A percentile compares a stretch with the other conserved stretches of the same genome.
These are phyloP conservation scores for Sisyra terminalis DNA, from an alignment of 2,888 invertebrate genomes.

Conservation along the genomic window DNA sequence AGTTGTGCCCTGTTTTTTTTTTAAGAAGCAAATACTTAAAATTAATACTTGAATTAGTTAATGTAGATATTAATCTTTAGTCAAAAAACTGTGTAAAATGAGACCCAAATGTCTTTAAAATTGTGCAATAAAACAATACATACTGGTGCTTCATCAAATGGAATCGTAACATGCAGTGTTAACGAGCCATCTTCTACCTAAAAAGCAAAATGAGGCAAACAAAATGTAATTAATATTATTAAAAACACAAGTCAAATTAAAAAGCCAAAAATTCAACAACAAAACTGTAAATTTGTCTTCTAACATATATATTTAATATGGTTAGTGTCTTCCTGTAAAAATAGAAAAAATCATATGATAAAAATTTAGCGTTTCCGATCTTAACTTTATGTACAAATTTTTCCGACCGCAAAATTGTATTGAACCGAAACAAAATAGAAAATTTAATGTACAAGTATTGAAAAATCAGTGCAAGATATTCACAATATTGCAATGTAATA, in stretches of 20 bases:
- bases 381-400: not conserved
- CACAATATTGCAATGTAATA: too few species aligned
- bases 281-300: too few species aligned
- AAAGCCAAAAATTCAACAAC: not conserved
- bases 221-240: constrained; percentile 1
- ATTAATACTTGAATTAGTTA: too few species aligned
- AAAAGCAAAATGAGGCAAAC: not conserved
- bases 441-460: too few species aligned
- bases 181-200: constrained; percentile 28
- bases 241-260: not conserved
- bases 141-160: constrained; percentile 53
- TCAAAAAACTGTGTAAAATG: constrained; percentile 10
- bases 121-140: constrained; percentile 35
- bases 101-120: too few species aligned
- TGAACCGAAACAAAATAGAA: not conserved
- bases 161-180: constrained; percentile 44
- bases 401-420: not conserved
- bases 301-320: too few species aligned
- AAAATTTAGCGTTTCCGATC: not conserved
- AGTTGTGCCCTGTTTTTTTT: too few species aligned
- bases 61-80: too few species aligned
- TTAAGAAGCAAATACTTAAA: too few species aligned
- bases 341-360: too few species aligned
- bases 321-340: too few species aligned
- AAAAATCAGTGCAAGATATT: too few species aligned